Percentiles rank a stretch among this genome's conserved stretches.
Conservation (phyloP, 2,113 vertebrate species). For the Pogonocichla stellata region DNA sequence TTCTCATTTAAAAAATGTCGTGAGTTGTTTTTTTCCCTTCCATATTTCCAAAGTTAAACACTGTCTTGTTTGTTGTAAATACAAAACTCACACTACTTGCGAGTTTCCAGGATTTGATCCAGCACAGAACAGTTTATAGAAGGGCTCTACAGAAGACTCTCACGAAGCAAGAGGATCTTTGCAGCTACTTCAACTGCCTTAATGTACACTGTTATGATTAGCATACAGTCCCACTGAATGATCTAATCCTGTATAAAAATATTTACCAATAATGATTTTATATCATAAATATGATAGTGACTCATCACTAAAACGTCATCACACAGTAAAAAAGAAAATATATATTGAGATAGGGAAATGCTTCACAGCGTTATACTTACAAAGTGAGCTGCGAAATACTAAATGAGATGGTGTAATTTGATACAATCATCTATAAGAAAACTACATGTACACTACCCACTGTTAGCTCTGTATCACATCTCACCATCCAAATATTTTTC, state of each 20-base stretch:
- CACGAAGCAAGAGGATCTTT: fast-evolving
- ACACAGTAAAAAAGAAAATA: neutral
- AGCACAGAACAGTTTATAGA: neutral
- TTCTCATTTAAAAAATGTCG: neutral
- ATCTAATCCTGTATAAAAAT: neutral
- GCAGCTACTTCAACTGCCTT: neutral
- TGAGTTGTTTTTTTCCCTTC: neutral
- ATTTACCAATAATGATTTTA: neutral
- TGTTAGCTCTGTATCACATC: neutral
- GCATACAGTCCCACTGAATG: neutral
- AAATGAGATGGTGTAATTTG: neutral
- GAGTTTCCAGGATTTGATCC: neutral
- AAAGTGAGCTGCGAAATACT: neutral
- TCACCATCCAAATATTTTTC: neutral
- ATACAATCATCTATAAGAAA: neutral
- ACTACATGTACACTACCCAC: neutral
- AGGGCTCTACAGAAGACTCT: neutral
- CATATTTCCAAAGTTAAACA: neutral
- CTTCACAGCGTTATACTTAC: neutral
- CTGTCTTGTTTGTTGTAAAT: neutral
- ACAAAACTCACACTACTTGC: neutral
- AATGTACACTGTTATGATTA: neutral
- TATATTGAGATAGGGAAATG: neutral
- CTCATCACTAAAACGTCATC: neutral
- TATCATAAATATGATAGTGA: neutral